These are phyloP conservation scores for Emmelina monodactyla DNA, from an alignment of 2,888 invertebrate species.

Conservation along the genomic window DNA sequence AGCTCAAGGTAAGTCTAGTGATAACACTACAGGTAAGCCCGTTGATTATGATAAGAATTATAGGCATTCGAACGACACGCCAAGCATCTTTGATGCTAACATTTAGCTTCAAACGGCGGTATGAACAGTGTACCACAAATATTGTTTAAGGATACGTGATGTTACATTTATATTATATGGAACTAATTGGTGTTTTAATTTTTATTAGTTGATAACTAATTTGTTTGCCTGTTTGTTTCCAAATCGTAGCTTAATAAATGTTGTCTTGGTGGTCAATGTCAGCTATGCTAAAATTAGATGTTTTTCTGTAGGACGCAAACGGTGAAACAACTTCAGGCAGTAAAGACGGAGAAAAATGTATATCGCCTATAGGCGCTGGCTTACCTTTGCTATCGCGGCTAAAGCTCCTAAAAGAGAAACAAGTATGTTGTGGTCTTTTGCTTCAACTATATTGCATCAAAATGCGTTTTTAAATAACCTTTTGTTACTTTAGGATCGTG, in stretches of 20 bases:
- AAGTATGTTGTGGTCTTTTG: conserved; percentile 48
- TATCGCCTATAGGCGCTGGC: conserved; percentile 84
- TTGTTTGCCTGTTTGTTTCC: too few species aligned
- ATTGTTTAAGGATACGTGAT: too few species aligned
- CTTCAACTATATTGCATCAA: neutral
- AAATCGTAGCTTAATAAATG: neutral
- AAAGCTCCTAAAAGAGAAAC: conserved; percentile 84
- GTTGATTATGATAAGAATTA: too few species aligned
- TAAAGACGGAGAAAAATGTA: conserved; percentile 67
- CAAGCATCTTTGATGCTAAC: too few species aligned
- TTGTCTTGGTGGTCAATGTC: neutral
- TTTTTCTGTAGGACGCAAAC: conserved; percentile 37
- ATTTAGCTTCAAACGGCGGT: too few species aligned
- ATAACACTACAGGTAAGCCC: too few species aligned
- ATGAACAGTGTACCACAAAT: too few species aligned
- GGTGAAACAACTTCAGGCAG: conserved; percentile 45
- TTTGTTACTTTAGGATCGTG: conserved; percentile 41
- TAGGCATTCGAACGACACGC: too few species aligned
- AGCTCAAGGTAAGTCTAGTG: too few species aligned
- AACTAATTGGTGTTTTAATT: too few species aligned
- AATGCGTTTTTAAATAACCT: conserved; percentile 1
- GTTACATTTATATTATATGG: too few species aligned
- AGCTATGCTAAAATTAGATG: neutral
- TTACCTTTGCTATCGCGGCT: conserved; percentile 80
- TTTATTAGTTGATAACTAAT: too few species aligned